Evolutionary conservation across 2,797 vertebrate genomes (phyloP), one percentile per base, ranked within the genome.

Genomic region (Sphaeramia orbicularis): DNA sequence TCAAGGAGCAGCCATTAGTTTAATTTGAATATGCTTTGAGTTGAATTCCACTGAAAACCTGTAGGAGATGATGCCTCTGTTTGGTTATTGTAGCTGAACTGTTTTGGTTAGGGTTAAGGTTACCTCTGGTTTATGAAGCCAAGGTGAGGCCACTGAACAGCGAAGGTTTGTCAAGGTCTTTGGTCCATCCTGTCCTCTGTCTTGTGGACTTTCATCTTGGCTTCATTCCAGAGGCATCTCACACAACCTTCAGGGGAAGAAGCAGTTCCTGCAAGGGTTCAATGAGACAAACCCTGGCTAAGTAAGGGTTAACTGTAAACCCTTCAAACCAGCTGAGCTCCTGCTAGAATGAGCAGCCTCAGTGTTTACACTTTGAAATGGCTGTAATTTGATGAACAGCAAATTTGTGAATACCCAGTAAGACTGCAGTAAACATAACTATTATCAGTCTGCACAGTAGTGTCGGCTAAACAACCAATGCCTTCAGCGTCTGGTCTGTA

Each of bases 211-310:
- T 82, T 68, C 78, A 74, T 85, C 66, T 90, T 83, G 27, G 87
- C 89, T 89, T 61, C 4, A 3, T 84, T 91, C 92, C 90, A 90
- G 65, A 78, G 70, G 53, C 83, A 83, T 81, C 90, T n/a, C n/a
- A n/a, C n/a, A n/a, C n/a, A n/a, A n/a, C 92, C 89, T 93, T 93
- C 90, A 89, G 89, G 90, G 81, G 81, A 83, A 90, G 80, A 16
- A n/a, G n/a, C n/a, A n/a, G n/a, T n/a, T 30, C 27, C 27, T 30
- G 27, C 27, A 30, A 27, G 27, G 27, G 3, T 30, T 30, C 63
- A 76, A 80, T 65, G 78, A 89, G 80, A 67, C 87, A 94, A 89
- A 86, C 88, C 81, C 82, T 68, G 73, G n/a, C n/a, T n/a, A n/a
- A n/a, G n/a, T n/a, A n/a, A n/a, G n/a, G n/a, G n/a, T n/a, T n/a